Percentiles rank a stretch among this genome's conserved stretches.
These are phyloP conservation scores for Hassar affinis DNA, from an alignment of 2,113 vertebrate genomes.

Conservation along the genomic window DNA sequence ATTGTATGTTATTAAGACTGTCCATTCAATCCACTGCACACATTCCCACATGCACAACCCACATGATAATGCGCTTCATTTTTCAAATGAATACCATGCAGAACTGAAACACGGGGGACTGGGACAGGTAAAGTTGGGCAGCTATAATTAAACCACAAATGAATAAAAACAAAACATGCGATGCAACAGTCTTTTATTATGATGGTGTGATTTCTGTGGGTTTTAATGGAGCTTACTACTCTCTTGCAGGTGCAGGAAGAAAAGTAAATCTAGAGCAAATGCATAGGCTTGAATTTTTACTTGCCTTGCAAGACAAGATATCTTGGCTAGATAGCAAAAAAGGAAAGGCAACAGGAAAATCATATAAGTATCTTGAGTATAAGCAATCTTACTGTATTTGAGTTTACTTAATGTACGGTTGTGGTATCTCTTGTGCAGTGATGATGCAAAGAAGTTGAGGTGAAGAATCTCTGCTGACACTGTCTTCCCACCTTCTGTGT, in stretches of 20 bases:
- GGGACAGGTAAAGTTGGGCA: neutral
- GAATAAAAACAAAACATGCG: neutral
- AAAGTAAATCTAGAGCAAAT: neutral
- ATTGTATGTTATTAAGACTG: neutral
- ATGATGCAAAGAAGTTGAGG: too few species aligned
- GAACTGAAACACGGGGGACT: neutral
- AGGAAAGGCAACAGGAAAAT: neutral
- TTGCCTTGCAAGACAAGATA: neutral
- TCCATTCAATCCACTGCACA: neutral
- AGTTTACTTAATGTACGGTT: too few species aligned
- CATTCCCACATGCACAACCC: neutral
- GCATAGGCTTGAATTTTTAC: neutral
- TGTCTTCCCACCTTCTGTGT: too few species aligned
- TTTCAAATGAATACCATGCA: neutral
- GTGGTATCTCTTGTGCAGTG: too few species aligned
- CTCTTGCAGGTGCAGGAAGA: neutral
- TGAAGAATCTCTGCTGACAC: too few species aligned
- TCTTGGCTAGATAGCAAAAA: neutral
- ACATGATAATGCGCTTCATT: constrained; percentile 3
- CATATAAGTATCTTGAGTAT: too few species aligned
- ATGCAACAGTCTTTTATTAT: neutral
- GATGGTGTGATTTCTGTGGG: neutral
- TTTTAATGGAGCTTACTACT: neutral
- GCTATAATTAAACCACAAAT: constrained; percentile 1
- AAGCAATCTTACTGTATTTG: too few species aligned